Percentiles rank a stretch among this genome's conserved stretches.
phyloP scores from a whole-genome alignment of 2,888 invertebrate genomes.

The Rhodophaea formosa region DNA sequence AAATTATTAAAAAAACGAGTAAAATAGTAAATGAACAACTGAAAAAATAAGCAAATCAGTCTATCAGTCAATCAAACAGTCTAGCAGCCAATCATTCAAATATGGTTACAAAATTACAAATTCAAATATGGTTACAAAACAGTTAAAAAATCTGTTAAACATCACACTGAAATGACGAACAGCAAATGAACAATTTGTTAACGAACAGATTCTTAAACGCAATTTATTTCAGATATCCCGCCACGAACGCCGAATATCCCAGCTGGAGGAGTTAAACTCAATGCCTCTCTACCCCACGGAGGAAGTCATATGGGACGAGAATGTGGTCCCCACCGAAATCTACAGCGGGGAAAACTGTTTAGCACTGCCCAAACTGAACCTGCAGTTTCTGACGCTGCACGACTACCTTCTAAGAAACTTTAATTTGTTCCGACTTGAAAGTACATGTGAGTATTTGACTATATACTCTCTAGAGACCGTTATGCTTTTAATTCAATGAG shows the following conservation, averaged over 20 bases:
- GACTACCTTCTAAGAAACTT: conserved; percentile 99
- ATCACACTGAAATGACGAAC: too few relatives aligned
- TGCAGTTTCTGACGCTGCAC: conserved; percentile 98
- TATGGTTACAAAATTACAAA: too few relatives aligned
- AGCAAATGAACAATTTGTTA: too few relatives aligned
- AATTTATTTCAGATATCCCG: conserved; percentile 83
- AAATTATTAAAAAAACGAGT: too few relatives aligned
- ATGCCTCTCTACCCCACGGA: conserved; percentile 99
- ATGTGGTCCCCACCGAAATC: conserved; percentile 98
- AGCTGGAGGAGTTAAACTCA: conserved; percentile 96
- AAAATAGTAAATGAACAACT: too few relatives aligned
- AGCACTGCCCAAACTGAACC: conserved; percentile 97
- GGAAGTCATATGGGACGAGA: conserved; percentile 99
- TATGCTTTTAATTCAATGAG: too few relatives aligned
- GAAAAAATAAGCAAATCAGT: too few relatives aligned
- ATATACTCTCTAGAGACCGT: too few relatives aligned
- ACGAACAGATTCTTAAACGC: neutral
- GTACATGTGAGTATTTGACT: conserved; percentile 95
- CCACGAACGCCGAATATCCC: conserved; percentile 94
- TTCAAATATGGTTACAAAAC: too few relatives aligned
- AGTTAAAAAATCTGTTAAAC: too few relatives aligned
- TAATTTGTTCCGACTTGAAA: conserved; percentile 97
- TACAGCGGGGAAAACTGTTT: conserved; percentile 97
- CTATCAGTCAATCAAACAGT: too few relatives aligned
- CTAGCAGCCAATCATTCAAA: too few relatives aligned